Evolutionary conservation across 2,113 vertebrate genomes (phyloP), one percentile per base, ranked within the genome.

Genomic region (Struthidea cinerea): DNA sequence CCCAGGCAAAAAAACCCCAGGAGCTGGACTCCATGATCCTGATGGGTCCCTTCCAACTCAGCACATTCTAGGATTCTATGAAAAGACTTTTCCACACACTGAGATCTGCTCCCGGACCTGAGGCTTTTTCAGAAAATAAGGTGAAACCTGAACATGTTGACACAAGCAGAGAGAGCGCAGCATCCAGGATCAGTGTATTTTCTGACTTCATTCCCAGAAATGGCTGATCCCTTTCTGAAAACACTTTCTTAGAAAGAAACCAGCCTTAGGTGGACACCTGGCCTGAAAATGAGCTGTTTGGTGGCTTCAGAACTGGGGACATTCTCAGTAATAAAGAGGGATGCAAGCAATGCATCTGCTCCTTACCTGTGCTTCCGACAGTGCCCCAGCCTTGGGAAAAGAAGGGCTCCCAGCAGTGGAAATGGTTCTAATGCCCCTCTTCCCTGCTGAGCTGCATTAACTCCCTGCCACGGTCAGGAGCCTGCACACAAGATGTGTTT

Each of bases 101-200:
- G 5, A 69, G 18, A 16, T 59, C 57, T 82, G 69, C 50, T 61
- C 57, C 59, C 20, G 41, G 18, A 65, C 23, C n/a, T 0, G 13
- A 84, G 37, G 68, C 46, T 63, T 67, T 50, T 10, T n/a, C 21
- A 41, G 26, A 35, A 47, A 68, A 3, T 2, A 63, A 57, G 57
- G 30, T 52, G 80, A 64, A 65, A 60, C 19, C 13, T 6, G 9
- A 81, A 35, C 9, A 6, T 0, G 8, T 47, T 42, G 63, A 55
- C 11, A 27, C 24, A 60, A 13, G 49, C 52, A 82, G 68, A 35
- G 8, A 47, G 70, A 79, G 69, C 0, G 0, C 39, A 24, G 30
- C 0, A 1, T 7, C 60, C 18, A 16, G 6, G 33, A 12, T 7
- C 1, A 1, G 50, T 27, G 59, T 17, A 9, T 46, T 46, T 80